A percentile compares a stretch with the other conserved stretches of the same genome.
These are phyloP conservation scores for Istiophorus platypterus DNA, from an alignment of 2,113 vertebrate species.

Conservation along the genomic window DNA sequence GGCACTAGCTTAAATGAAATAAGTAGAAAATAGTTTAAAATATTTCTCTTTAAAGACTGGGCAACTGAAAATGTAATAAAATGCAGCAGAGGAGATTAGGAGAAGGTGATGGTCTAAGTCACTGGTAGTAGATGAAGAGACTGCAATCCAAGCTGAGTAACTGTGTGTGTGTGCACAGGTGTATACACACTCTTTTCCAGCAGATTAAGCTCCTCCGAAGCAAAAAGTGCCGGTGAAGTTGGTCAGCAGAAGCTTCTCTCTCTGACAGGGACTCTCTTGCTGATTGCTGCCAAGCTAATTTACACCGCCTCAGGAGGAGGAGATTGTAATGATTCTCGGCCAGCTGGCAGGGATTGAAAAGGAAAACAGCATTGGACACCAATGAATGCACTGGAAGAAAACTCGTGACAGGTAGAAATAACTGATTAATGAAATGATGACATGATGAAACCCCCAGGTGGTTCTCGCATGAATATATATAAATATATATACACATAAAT, in stretches of 20 bases:
- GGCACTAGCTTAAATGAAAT: not conserved
- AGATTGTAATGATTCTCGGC: conserved; percentile 84
- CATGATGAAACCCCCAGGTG: conserved; percentile 3
- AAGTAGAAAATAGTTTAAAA: not conserved
- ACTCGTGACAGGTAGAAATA: conserved; percentile 57
- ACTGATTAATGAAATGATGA: conserved; percentile 34
- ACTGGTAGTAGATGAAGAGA: not conserved
- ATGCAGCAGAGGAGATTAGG: conserved; percentile 20
- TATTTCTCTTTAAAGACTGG: not conserved
- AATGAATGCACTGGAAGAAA: conserved; percentile 45
- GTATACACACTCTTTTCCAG: conserved; percentile 87
- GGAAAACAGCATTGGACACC: conserved; percentile 20
- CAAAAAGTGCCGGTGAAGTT: conserved; percentile 79
- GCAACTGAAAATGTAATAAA: conserved; percentile 15
- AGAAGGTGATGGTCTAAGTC: conserved; percentile 22
- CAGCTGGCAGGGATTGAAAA: conserved; percentile 82
- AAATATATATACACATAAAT: no score
- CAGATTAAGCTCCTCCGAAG: conserved; percentile 82
- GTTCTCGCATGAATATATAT: not conserved
- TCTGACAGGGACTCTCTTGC: conserved; percentile 71
- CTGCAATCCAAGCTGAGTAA: not conserved
- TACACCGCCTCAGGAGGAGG: conserved; percentile 82
- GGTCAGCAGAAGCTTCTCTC: conserved; percentile 84
- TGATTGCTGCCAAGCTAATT: conserved; percentile 84
- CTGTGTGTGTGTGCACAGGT: not conserved